A percentile compares a stretch with the other conserved stretches of the same genome.
Evolutionary conservation across 2,797 vertebrate genomes (phyloP).

Genomic region (Mus caroli): DNA sequence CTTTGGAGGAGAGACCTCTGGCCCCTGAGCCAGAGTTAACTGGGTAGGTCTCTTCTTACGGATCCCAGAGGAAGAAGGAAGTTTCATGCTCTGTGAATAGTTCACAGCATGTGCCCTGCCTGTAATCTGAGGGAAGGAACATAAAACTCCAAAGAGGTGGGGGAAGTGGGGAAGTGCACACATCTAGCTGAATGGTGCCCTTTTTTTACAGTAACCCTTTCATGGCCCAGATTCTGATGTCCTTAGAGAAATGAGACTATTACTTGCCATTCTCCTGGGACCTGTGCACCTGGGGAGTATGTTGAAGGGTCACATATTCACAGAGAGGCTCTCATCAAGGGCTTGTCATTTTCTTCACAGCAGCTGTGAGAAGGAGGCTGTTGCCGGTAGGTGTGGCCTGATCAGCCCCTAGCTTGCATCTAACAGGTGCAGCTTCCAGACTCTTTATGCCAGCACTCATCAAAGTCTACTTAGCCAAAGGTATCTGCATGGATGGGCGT

Average conservation of each 20-base stretch:
- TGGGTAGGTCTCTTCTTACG: not conserved
- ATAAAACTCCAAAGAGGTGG: not conserved
- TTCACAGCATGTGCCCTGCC: not conserved
- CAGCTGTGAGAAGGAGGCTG: not conserved
- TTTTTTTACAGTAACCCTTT: not conserved
- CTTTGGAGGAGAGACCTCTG: not conserved
- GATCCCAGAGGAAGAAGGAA: not conserved
- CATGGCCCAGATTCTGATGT: no score
- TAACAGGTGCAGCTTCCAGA: not conserved
- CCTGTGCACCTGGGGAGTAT: not conserved
- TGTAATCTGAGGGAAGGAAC: not conserved
- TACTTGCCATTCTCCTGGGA: not conserved
- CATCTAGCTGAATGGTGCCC: not conserved
- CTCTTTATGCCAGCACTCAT: not conserved
- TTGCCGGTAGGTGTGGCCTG: not conserved
- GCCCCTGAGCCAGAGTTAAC: not conserved
- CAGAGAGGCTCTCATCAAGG: not conserved
- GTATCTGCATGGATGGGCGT: not conserved
- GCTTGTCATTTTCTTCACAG: constrained; percentile 7
- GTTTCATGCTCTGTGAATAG: not conserved
- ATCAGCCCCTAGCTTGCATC: not conserved
- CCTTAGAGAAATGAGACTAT: not conserved
- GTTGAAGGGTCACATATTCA: not conserved
- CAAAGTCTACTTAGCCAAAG: not conserved
- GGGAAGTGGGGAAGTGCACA: not conserved